Evolutionary conservation across 2,797 vertebrate genomes (phyloP).

Genomic region (Octomys mimax): DNA sequence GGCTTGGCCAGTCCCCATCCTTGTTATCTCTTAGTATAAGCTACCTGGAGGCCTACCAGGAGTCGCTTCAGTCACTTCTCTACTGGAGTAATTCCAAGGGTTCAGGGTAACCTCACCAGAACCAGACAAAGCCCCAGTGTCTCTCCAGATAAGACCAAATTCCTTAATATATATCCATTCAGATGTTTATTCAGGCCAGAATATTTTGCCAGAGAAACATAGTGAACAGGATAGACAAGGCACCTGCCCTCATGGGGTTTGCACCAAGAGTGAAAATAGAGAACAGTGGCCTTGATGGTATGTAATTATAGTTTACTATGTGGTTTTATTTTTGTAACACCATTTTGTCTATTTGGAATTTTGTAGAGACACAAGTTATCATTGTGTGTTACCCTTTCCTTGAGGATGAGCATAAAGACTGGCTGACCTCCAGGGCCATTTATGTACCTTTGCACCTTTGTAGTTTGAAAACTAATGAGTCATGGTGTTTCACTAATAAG

Average conservation of each 20-base stretch:
- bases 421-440: background rate
- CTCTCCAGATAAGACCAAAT: background rate
- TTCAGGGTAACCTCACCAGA: background rate
- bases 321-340: background rate
- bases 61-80: background rate
- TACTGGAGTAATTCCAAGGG: background rate
- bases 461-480: constrained; percentile 27
- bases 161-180: background rate
- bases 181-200: constrained; percentile 12
- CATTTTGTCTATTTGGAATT: constrained; percentile 14
- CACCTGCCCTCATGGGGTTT: background rate
- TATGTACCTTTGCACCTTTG: background rate
- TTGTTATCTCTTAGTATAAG: background rate
- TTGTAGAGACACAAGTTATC: background rate
- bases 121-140: background rate
- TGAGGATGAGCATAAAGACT: background rate
- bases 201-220: background rate
- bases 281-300: background rate
- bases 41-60: background rate
- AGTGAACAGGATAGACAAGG: background rate
- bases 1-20: background rate
- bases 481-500: background rate
- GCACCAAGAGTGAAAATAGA: background rate
- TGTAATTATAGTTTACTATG: background rate
- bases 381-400: background rate